phyloP scores from a whole-genome alignment of 2,113 vertebrate species.

The Lucifuga dentata region DNA sequence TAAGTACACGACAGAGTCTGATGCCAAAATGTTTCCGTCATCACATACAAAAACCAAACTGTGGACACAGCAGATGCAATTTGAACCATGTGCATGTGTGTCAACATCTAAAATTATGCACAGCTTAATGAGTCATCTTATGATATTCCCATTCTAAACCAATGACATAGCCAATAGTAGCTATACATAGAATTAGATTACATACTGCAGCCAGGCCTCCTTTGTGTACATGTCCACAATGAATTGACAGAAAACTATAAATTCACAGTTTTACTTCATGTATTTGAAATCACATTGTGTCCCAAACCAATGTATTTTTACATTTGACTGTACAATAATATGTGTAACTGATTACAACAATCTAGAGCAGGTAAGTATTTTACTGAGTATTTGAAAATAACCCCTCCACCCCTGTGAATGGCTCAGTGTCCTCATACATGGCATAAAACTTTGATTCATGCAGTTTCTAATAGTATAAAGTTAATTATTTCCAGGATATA shows the following conservation, averaged over 20 bases:
- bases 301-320: no score
- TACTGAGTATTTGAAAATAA: not conserved
- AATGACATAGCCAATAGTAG: not conserved
- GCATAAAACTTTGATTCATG: not conserved
- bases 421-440: not conserved
- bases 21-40: slow-evolving; percentile 25
- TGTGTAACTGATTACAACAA: not conserved
- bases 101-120: slow-evolving; percentile 28
- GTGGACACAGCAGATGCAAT: not conserved
- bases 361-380: not conserved
- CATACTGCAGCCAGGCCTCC: not conserved
- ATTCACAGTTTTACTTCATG: not conserved
- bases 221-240: not conserved
- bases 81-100: slow-evolving; percentile 3
- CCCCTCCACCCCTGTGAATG: not conserved
- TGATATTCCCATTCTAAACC: not conserved
- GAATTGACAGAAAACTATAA: no score
- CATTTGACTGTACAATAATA: not conserved
- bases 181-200: not conserved
- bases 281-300: no score
- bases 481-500: not conserved
- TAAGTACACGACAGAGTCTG: slow-evolving; percentile 10
- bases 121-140: slow-evolving; percentile 6
- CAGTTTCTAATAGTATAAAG: not conserved
- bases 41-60: not conserved